These are phyloP conservation scores for human (Homo sapiens) DNA, from an alignment of 2,113 vertebrate genomes.

Conservation along the genomic window GRCh38 chr6:138455001-138455500, in stretches of 20 bases:
- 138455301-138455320: neutral
- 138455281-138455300: neutral
- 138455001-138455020: neutral
- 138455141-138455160: accelerated
- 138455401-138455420: neutral
- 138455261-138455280: neutral
- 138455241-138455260: neutral
- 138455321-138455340: neutral
- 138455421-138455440: neutral
- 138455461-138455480: neutral
- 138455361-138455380: neutral
- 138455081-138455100: neutral
- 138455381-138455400: neutral
- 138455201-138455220: neutral
- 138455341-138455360: neutral
- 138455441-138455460: neutral
- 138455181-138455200: neutral
- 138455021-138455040: neutral
- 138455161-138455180: neutral
- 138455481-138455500: neutral
- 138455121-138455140: neutral
- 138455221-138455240: neutral
- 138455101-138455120: neutral
- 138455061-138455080: neutral
- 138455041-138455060: neutral